Conservation (phyloP, 2,888 invertebrate genomes). For the Adelognathus sp. region DNA sequence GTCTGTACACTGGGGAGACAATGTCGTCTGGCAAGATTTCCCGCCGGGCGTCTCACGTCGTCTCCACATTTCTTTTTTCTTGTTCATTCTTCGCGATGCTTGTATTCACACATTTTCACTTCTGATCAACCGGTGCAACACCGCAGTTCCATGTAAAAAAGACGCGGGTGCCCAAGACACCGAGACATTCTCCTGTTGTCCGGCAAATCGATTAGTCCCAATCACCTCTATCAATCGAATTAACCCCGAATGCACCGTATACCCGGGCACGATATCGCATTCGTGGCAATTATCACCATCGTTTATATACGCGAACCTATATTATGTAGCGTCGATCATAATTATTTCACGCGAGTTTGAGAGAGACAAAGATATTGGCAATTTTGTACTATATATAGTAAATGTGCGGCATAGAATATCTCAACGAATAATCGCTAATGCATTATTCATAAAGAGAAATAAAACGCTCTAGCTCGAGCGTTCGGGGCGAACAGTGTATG, state of each 20-base stretch:
- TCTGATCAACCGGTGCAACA: not conserved
- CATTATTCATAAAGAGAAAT: constrained; percentile 77
- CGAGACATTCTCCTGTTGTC: constrained; percentile 32
- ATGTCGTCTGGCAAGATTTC: constrained; percentile 20
- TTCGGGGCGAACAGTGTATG: constrained; percentile 10
- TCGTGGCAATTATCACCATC: constrained; percentile 66
- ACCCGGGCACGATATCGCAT: constrained; percentile 58
- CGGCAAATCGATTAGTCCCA: constrained; percentile 47
- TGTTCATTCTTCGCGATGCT: not conserved
- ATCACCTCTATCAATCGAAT: constrained; percentile 53
- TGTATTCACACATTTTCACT: constrained; percentile 23
- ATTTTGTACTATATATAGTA: constrained; percentile 33
- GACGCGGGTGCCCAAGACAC: constrained; percentile 11
- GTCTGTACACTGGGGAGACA: not conserved
- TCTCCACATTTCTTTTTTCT: constrained; percentile 4
- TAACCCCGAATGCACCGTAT: constrained; percentile 52
- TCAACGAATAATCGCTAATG: constrained; percentile 72
- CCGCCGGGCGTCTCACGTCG: not conserved
- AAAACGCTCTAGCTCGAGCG: constrained; percentile 55
- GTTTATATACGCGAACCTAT: constrained; percentile 23
- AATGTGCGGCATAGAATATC: constrained; percentile 67
- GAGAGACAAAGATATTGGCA: constrained; percentile 1
- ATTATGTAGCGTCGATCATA: constrained; percentile 31
- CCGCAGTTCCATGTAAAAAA: not conserved
- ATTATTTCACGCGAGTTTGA: constrained; percentile 39